Conservation (phyloP, 2,797 vertebrate genomes). For the Nannoperca australis region DNA sequence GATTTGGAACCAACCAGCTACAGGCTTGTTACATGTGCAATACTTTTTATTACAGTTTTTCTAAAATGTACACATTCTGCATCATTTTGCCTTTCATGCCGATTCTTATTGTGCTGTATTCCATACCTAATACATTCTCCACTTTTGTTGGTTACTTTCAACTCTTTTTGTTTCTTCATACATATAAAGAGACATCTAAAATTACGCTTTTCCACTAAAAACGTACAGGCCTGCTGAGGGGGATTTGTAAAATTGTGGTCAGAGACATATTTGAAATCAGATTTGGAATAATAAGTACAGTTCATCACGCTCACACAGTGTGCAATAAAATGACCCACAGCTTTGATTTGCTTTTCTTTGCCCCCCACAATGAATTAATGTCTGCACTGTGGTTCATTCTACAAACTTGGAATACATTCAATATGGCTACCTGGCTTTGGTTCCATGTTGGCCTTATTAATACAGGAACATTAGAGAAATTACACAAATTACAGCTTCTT, state of each 20-base stretch:
- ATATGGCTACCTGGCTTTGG: slow-evolving; percentile 3
- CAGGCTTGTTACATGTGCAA: not conserved
- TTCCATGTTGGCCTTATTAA: slow-evolving; percentile 8
- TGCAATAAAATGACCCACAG: not conserved
- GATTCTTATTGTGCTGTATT: not conserved
- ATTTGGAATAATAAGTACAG: not conserved
- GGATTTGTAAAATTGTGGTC: not conserved
- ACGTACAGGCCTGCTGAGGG: not conserved
- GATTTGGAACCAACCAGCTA: not conserved
- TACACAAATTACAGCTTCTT: slow-evolving; percentile 24
- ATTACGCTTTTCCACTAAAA: not conserved
- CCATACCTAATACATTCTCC: not conserved
- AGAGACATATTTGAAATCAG: not conserved
- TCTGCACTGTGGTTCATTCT: not conserved
- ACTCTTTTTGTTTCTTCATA: not conserved
- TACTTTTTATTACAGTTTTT: not conserved
- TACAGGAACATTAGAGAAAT: slow-evolving; percentile 15
- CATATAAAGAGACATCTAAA: not conserved
- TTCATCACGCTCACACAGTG: not conserved
- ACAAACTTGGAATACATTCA: not conserved
- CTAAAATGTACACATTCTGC: not conserved
- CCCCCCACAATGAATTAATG: not conserved
- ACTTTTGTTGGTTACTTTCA: not conserved
- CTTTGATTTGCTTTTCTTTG: not conserved
- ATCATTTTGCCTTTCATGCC: not conserved